Evolutionary conservation across 30 jellyfish, hydroid and myxozoan genomes (phyloP).

Genomic region (Euphysa ruthae): DNA sequence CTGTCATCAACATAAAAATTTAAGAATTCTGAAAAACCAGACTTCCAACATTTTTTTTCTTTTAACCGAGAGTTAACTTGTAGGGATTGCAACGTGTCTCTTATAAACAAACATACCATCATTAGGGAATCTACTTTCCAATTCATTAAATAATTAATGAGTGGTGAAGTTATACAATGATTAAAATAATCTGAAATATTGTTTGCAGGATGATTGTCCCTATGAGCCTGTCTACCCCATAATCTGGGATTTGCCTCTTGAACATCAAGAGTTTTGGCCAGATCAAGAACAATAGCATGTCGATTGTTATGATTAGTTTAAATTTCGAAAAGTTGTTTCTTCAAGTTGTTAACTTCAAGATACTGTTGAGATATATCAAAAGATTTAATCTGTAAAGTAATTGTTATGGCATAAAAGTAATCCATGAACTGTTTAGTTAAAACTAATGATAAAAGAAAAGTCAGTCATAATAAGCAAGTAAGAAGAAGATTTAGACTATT

Average conservation of each 20-base stretch:
- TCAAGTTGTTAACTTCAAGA: no score
- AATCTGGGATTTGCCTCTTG: no score
- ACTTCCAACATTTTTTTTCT: neutral
- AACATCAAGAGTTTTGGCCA: neutral
- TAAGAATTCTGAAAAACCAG: neutral
- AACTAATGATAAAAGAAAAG: neutral
- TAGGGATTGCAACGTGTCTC: no score
- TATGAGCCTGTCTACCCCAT: no score
- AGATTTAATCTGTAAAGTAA: no score
- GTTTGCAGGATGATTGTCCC: conserved; percentile 1
- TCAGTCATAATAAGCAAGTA: no score
- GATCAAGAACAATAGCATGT: neutral
- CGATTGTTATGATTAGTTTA: no score
- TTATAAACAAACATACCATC: neutral
- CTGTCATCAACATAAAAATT: neutral
- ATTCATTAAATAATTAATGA: neutral
- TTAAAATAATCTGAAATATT: neutral
- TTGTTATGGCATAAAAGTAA: no score
- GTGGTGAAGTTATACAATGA: neutral
- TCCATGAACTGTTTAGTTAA: neutral
- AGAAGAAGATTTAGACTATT: no score
- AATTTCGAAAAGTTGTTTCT: no score
- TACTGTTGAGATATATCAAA: no score
- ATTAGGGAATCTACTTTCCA: neutral
- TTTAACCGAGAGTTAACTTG: no score